Conservation (phyloP, 2,797 vertebrate genomes). For the Chaetodon trifasciatus region DNA sequence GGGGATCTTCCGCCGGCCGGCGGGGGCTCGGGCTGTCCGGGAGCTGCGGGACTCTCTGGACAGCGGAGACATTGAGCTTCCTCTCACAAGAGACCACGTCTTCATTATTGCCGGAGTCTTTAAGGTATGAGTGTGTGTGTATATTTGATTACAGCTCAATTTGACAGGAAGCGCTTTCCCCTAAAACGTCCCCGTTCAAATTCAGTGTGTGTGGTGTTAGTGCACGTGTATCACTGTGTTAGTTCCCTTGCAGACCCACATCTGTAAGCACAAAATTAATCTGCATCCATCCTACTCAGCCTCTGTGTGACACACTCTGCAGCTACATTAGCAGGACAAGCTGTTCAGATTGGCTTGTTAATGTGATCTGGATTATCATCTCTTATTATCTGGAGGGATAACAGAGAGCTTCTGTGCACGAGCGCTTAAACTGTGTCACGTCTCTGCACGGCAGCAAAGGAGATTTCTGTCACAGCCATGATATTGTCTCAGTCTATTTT, state of each 20-base stretch:
- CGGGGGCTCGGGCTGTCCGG: conserved; percentile 91
- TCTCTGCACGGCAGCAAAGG: neutral
- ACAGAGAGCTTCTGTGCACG: conserved; percentile 34
- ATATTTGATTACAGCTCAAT: no score
- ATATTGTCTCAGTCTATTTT: neutral
- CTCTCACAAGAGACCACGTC: conserved; percentile 89
- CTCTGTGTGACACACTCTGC: neutral
- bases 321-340: conserved; percentile 59
- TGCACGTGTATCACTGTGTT: neutral
- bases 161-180: no score
- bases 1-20: conserved; percentile 94
- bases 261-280: conserved; percentile 55
- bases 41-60: conserved; percentile 93
- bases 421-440: conserved; percentile 8
- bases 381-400: conserved; percentile 63
- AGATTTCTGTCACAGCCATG: neutral
- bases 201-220: neutral
- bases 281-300: conserved; percentile 40
- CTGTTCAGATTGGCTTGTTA: conserved; percentile 57
- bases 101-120: conserved; percentile 94
- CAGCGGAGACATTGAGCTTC: conserved; percentile 87
- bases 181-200: no score
- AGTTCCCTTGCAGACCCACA: conserved; percentile 51
- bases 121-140: conserved; percentile 84
- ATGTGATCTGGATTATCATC: conserved; percentile 74